Conservation (phyloP, 2,888 invertebrate genomes). For the Gymnosoma rotundatum region DNA sequence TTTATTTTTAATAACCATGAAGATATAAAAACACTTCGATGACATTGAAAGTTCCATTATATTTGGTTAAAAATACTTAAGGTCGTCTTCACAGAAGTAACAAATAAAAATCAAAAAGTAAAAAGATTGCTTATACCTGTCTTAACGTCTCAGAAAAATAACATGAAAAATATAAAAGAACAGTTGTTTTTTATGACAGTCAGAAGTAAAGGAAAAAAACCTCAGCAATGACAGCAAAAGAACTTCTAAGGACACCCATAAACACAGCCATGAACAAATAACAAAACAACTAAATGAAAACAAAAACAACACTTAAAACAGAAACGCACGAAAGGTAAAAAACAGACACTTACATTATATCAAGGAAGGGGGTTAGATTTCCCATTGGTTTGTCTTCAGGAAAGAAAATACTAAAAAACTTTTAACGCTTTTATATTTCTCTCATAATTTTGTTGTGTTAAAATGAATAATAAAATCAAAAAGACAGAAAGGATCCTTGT, state of each 20-base stretch:
- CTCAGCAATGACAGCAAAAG: slow-evolving; percentile 28
- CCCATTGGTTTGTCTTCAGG: slow-evolving; percentile 4
- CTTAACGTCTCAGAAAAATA: slow-evolving; percentile 50
- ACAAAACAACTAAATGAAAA: not conserved
- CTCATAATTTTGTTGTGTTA: slow-evolving; percentile 3
- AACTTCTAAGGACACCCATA: slow-evolving; percentile 67
- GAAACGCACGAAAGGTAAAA: slow-evolving; percentile 49
- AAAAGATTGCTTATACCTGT: too few relatives aligned
- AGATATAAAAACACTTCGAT: too few relatives aligned
- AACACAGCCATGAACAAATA: slow-evolving; percentile 35
- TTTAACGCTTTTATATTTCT: not conserved
- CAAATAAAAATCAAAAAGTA: too few relatives aligned
- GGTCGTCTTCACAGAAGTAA: too few relatives aligned
- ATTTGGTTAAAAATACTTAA: too few relatives aligned
- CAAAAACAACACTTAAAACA: slow-evolving; percentile 36
- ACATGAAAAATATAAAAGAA: slow-evolving; percentile 68
- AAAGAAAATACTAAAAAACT: slow-evolving; percentile 39
- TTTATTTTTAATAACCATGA: too few relatives aligned
- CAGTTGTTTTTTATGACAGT: slow-evolving; percentile 65
- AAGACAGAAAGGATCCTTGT: not conserved
- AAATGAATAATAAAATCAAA: slow-evolving; percentile 23
- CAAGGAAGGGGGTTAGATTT: not conserved
- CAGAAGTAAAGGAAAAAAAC: slow-evolving; percentile 21
- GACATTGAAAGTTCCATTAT: too few relatives aligned
- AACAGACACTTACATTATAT: slow-evolving; percentile 42